phyloP scores from a whole-genome alignment of 1,140 invertebrate species.

The Cecropterus lyciades region DNA sequence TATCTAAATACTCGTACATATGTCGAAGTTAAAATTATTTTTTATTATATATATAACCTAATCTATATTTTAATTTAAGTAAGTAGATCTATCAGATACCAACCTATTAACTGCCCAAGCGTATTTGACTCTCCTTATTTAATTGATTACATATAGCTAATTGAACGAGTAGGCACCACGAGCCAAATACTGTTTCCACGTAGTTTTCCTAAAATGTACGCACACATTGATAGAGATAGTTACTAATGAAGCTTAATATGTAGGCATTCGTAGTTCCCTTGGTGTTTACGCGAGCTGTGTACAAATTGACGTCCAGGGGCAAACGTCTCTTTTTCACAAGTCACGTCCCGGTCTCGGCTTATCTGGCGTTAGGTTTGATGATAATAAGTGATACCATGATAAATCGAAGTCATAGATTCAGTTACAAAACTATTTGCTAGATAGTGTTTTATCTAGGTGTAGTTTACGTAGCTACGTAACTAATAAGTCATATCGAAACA shows the following conservation, averaged over 20 bases:
- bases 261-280: slow-evolving; percentile 20
- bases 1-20: too few species aligned
- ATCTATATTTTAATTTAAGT: too few species aligned
- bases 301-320: slow-evolving; percentile 53
- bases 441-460: not conserved
- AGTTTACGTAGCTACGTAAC: too few species aligned
- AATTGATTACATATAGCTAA: too few species aligned
- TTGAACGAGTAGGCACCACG: too few species aligned
- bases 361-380: slow-evolving; percentile 78
- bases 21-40: too few species aligned
- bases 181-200: not conserved
- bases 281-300: slow-evolving; percentile 36
- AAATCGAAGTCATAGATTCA: slow-evolving; percentile 48
- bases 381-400: slow-evolving; percentile 77
- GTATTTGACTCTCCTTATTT: too few species aligned
- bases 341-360: slow-evolving; percentile 73
- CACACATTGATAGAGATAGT: slow-evolving; percentile 17
- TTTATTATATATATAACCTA: too few species aligned
- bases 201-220: not conserved
- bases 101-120: too few species aligned
- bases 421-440: slow-evolving; percentile 12
- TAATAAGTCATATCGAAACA: too few species aligned
- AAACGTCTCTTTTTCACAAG: slow-evolving; percentile 77
- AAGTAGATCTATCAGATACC: too few species aligned
- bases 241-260: slow-evolving; percentile 16